These are phyloP conservation scores for Drosophila paramelanica DNA, from an alignment of 2,888 invertebrate genomes.

Conservation along the genomic window DNA sequence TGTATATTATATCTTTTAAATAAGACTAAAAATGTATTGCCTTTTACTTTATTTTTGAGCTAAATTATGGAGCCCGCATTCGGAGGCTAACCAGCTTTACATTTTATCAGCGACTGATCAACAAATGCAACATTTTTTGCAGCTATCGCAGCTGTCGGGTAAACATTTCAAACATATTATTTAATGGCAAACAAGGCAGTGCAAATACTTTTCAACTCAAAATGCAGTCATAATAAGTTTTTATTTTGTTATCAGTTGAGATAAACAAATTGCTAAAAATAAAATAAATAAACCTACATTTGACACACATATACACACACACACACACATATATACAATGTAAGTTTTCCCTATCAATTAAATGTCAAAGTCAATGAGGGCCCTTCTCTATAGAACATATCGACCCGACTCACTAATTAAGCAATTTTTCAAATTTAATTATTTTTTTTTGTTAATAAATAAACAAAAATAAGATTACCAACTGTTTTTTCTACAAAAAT, in stretches of 20 bases:
- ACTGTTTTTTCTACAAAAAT: conserved; percentile 43
- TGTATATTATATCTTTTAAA: neutral
- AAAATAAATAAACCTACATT: conserved; percentile 9
- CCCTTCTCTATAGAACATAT: neutral
- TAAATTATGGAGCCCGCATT: neutral
- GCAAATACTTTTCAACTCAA: conserved; percentile 32
- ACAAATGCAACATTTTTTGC: conserved; percentile 18
- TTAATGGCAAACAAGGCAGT: conserved; percentile 27
- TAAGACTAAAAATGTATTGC: neutral
- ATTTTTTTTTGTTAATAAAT: neutral
- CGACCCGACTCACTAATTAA: conserved; percentile 16
- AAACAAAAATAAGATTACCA: conserved; percentile 26
- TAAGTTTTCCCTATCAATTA: conserved; percentile 37
- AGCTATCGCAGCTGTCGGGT: conserved; percentile 10
- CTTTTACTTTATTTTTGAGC: conserved; percentile 9
- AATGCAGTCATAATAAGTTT: conserved; percentile 26
- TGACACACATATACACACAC: neutral
- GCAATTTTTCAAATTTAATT: conserved; percentile 14
- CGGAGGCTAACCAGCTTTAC: neutral
- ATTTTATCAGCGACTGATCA: conserved; percentile 32
- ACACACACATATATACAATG: conserved; percentile 14
- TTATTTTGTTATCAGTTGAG: conserved; percentile 59
- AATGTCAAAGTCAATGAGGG: conserved; percentile 4
- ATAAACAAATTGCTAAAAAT: conserved; percentile 48
- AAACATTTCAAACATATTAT: conserved; percentile 42